These are phyloP conservation scores for Megamerina dolium DNA, from an alignment of 2,888 invertebrate species.

Conservation along the genomic window DNA sequence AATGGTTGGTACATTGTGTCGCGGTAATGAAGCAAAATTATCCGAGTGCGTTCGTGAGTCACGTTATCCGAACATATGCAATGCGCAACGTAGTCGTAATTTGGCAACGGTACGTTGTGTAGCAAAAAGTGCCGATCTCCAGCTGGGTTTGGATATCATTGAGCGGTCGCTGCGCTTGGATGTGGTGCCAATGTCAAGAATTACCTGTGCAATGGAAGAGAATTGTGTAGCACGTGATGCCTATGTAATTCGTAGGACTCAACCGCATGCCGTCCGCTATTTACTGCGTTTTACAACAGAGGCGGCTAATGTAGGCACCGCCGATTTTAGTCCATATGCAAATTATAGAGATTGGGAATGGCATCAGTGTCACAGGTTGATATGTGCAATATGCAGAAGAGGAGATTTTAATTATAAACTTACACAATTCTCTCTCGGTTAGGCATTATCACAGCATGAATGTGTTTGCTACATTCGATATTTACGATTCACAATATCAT, in stretches of 20 bases:
- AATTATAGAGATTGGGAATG: slow-evolving; percentile 40
- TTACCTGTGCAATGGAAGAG: slow-evolving; percentile 42
- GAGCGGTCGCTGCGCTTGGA: slow-evolving; percentile 29
- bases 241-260: slow-evolving; percentile 29
- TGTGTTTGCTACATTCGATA: slow-evolving; percentile 38
- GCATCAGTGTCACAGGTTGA: slow-evolving; percentile 38
- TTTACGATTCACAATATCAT: slow-evolving; percentile 29
- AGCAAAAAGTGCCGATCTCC: slow-evolving; percentile 28
- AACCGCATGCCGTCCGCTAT: slow-evolving; percentile 30
- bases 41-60: slow-evolving; percentile 32
- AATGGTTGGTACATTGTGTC: slow-evolving; percentile 36
- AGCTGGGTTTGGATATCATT: slow-evolving; percentile 32
- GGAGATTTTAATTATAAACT: no score
- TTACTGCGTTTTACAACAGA: slow-evolving; percentile 37
- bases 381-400: no score
- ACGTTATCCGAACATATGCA: slow-evolving; percentile 24
- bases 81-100: slow-evolving; percentile 28
- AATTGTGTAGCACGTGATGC: slow-evolving; percentile 37
- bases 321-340: slow-evolving; percentile 38
- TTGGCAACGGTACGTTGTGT: slow-evolving; percentile 36
- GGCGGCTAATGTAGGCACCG: slow-evolving; percentile 38
- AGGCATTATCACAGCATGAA: slow-evolving; percentile 40
- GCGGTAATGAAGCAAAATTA: slow-evolving; percentile 32
- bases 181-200: slow-evolving; percentile 29
- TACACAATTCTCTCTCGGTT: not conserved